Evolutionary conservation across 2,888 invertebrate genomes (phyloP), one percentile per base, ranked within the genome.

Genomic region (Drosophila vallismaia): DNA sequence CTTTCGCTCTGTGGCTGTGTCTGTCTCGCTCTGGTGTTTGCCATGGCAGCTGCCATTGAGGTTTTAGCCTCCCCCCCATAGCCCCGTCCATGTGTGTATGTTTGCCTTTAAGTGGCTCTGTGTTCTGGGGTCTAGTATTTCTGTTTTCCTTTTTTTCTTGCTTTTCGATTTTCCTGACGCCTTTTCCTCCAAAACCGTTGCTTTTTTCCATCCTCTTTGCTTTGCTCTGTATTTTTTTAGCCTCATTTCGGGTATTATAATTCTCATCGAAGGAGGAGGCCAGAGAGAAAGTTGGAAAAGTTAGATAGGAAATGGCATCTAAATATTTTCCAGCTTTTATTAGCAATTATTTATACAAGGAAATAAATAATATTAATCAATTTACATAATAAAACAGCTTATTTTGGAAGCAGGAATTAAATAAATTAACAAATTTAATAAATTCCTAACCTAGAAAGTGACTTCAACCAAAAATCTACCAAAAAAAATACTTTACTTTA

Each of bases 11-110:
- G 45, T 26, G n/a, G 19, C 12, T 31, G 0, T 45, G 31, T 40
- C 19, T 28, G 55, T 70, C 59, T 38, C 44, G 74, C 55, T 70
- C 74, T 45, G 51, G 26, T 67, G 46, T 71, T 84, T 69, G 70
- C 75, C 79, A 71, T 76, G 82, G 62, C 82, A 77, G 77, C 74
- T 76, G 76, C 60, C 67, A 53, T 9, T 44, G 66, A 36, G 36
- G 46, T 33, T 64, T 66, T 42, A 3, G 6, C 31, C 46, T 26
- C 60, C 28, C 31, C n/a, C 26, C 24, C n/a, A n/a, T 46, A 26
- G 2, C 3, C 14, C 5, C 12, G 7, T 6, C 7, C 12, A 19
- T 38, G 8, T 36, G 49, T n/a, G 0, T 31, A 46, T 29, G 12
- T 33, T 14, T 26, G 63, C 24, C 66, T 66, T 53, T 64, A 64